A percentile compares a stretch with the other conserved stretches of the same genome.
phyloP scores from a whole-genome alignment of 2,113 vertebrate genomes.

The Atlantisia rogersi region DNA sequence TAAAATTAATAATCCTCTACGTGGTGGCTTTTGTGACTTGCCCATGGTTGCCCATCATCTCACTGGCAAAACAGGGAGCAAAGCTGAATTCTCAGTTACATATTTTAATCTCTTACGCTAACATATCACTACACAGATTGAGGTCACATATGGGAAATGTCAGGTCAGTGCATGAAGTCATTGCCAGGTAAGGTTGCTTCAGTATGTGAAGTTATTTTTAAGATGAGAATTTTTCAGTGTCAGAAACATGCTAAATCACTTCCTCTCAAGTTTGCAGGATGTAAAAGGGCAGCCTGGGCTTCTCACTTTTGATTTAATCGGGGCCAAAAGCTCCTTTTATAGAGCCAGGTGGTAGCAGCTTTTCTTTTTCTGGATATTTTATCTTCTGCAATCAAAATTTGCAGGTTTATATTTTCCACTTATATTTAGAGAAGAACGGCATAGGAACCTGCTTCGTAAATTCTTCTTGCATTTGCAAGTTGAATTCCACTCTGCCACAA shows the following conservation, averaged over 20 bases:
- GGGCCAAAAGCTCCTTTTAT: background rate
- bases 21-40: background rate
- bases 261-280: background rate
- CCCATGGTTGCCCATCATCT: accelerated
- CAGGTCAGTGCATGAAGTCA: background rate
- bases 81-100: background rate
- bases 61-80: background rate
- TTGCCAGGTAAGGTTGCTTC: background rate
- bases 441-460: background rate
- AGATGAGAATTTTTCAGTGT: background rate
- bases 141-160: background rate
- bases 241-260: background rate
- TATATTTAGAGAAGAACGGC: background rate
- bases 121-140: background rate
- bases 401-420: background rate
- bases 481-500: background rate
- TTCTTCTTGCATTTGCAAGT: background rate
- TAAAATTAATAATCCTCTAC: background rate
- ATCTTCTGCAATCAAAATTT: background rate
- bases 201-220: background rate
- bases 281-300: background rate
- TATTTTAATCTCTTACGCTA: background rate
- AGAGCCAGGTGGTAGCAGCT: background rate
- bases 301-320: background rate
- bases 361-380: constrained; percentile 3